phyloP scores from a whole-genome alignment of 2,113 vertebrate genomes.

The Pomatostomus ruficeps region DNA sequence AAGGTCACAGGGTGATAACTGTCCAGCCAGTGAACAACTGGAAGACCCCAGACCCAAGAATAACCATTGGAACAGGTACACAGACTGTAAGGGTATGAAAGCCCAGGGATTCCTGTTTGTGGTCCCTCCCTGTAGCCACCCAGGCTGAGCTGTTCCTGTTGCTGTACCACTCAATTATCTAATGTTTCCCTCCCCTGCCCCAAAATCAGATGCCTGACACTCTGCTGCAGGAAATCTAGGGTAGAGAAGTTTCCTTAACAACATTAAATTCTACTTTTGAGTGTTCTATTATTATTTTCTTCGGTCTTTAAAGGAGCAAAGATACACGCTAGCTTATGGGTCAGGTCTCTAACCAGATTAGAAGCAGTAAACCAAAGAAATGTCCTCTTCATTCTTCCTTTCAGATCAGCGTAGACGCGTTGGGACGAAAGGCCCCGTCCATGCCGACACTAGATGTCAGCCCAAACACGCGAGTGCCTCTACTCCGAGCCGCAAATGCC shows the following conservation, averaged over 20 bases:
- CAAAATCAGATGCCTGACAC: not conserved
- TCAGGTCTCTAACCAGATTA: not conserved
- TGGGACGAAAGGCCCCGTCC: not conserved
- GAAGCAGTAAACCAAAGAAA: not conserved
- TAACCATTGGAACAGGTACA: not conserved
- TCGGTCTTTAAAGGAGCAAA: not conserved
- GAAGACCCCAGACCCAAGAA: not conserved
- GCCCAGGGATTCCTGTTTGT: not conserved
- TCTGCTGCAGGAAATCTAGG: not conserved
- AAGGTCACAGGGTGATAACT: not conserved
- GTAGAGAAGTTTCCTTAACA: not conserved
- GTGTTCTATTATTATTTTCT: not conserved
- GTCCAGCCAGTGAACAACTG: not conserved
- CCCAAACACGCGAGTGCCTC: not conserved
- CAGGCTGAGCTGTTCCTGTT: not conserved
- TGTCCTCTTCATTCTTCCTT: too few relatives aligned
- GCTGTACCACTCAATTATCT: not conserved
- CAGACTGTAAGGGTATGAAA: not conserved
- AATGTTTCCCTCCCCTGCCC: not conserved
- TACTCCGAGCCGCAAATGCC: not conserved
- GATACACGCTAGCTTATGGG: accelerated
- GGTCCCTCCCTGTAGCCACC: not conserved
- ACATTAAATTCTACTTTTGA: not conserved
- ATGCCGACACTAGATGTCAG: slow-evolving; percentile 64
- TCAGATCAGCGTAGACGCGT: accelerated